Percentiles rank a stretch among this genome's conserved stretches.
phyloP scores from a whole-genome alignment of 2,797 vertebrate genomes.

The Lagorchestes hirsutus region DNA sequence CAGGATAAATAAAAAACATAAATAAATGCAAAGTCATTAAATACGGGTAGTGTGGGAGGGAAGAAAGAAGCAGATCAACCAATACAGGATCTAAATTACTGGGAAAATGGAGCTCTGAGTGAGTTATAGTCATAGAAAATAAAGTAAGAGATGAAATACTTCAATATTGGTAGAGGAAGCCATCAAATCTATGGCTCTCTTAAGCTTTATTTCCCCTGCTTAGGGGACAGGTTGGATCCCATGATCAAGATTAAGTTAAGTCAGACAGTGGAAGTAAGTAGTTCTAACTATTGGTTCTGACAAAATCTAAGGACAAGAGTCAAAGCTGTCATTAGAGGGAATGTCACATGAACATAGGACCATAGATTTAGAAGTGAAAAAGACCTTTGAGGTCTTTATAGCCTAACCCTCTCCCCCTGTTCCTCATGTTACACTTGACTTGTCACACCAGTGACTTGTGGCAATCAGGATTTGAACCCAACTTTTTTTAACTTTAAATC shows the following conservation, averaged over 20 bases:
- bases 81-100: background rate
- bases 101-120: background rate
- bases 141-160: background rate
- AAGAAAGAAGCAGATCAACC: background rate
- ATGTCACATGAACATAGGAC: background rate
- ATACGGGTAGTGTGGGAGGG: background rate
- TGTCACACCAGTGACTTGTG: background rate
- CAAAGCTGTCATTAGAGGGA: background rate
- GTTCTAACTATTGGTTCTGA: background rate
- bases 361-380: background rate
- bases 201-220: background rate
- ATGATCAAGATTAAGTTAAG: background rate
- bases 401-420: background rate
- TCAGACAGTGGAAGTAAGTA: too few relatives aligned
- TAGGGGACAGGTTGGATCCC: background rate
- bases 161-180: background rate
- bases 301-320: background rate
- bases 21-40: background rate
- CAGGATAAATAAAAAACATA: background rate
- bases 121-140: background rate
- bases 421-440: background rate
- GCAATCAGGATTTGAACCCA: background rate
- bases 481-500: background rate
- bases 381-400: background rate
- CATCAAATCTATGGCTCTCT: background rate